These are phyloP conservation scores for Aradophagus sp. DNA, from an alignment of 1,140 invertebrate genomes.

Conservation along the genomic window DNA sequence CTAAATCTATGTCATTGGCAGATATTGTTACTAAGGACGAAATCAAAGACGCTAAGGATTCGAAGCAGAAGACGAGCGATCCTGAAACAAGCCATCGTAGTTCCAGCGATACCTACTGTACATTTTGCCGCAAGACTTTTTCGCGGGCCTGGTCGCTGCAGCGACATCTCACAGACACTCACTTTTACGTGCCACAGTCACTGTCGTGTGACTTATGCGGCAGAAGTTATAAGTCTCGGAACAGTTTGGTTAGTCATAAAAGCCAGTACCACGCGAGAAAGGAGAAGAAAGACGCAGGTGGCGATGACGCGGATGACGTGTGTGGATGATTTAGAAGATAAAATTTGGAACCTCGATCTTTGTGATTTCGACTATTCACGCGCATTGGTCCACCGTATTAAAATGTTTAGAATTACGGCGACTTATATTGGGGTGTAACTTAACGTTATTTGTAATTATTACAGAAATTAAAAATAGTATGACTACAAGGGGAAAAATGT, in stretches of 20 bases:
- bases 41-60: too few relatives aligned
- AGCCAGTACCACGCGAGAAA: slow-evolving; percentile 75
- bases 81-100: slow-evolving; percentile 32
- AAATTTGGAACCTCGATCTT: not conserved
- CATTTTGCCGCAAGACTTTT: slow-evolving; percentile 75
- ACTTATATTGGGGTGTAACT: too few relatives aligned
- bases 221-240: slow-evolving; percentile 75
- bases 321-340: slow-evolving; percentile 24
- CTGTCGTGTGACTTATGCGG: slow-evolving; percentile 74
- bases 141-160: slow-evolving; percentile 76
- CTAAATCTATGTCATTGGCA: too few relatives aligned
- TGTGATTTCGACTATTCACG: too few relatives aligned
- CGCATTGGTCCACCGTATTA: too few relatives aligned
- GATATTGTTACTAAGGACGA: too few relatives aligned
- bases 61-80: too few relatives aligned
- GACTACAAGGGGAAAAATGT: too few relatives aligned
- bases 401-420: too few relatives aligned
- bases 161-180: slow-evolving; percentile 76
- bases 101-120: slow-evolving; percentile 68
- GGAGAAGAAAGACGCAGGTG: slow-evolving; percentile 64
- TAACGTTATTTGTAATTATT: too few relatives aligned
- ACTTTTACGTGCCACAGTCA: slow-evolving; percentile 75
- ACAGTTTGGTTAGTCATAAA: slow-evolving; percentile 76
- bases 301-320: slow-evolving; percentile 55
- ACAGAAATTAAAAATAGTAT: too few relatives aligned